These are phyloP conservation scores for Caracal caracal DNA, from an alignment of 2,113 vertebrate species.

Conservation along the genomic window DNA sequence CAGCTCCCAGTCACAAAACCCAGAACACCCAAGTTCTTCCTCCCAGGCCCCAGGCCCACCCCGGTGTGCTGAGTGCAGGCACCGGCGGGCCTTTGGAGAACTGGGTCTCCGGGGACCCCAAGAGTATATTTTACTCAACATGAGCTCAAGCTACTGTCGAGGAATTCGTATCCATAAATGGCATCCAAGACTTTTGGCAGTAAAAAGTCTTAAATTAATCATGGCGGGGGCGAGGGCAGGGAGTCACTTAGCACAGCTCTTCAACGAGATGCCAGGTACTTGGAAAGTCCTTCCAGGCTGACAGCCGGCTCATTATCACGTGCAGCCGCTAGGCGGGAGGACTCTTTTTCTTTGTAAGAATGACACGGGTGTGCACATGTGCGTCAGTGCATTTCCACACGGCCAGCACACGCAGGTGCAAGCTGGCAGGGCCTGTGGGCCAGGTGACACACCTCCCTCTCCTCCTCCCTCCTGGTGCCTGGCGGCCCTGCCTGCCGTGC, in stretches of 20 bases:
- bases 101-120: not conserved
- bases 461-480: not conserved
- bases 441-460: rapidly evolving
- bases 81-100: rapidly evolving
- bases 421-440: rapidly evolving
- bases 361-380: rapidly evolving
- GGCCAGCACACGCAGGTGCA: rapidly evolving
- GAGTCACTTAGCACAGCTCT: not conserved
- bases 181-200: not conserved
- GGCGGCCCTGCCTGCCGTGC: rapidly evolving
- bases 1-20: not conserved
- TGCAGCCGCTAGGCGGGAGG: not conserved
- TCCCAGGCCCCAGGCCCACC: rapidly evolving
- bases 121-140: not conserved
- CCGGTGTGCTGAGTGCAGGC: not conserved
- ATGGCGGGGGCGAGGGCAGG: not conserved
- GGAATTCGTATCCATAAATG: not conserved
- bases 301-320: rapidly evolving
- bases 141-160: not conserved
- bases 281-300: not conserved
- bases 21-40: not conserved
- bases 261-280: not conserved
- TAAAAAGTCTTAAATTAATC: not conserved
- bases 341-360: not conserved
- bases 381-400: rapidly evolving